Evolutionary conservation across 2,113 vertebrate species (phyloP).

Genomic region (Tursiops truncatus): DNA sequence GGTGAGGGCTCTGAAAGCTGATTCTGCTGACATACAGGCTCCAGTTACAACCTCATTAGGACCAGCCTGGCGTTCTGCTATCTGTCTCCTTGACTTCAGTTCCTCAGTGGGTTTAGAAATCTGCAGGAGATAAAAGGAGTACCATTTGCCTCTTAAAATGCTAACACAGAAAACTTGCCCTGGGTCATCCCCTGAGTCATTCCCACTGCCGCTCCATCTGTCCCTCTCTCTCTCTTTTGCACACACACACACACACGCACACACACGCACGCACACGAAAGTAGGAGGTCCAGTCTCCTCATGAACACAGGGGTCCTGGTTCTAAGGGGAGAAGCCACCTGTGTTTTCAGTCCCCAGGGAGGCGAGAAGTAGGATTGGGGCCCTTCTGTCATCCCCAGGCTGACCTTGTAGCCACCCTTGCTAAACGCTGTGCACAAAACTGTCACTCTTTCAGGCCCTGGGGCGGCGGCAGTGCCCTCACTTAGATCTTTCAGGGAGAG

Average conservation of each 20-base stretch:
- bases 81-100: too few species aligned
- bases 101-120: not conserved
- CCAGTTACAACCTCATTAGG: not conserved
- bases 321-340: not conserved
- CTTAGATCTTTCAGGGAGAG: too few species aligned
- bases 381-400: not conserved
- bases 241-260: too few species aligned
- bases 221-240: not conserved
- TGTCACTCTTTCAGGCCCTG: too few species aligned
- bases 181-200: not conserved
- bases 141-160: not conserved
- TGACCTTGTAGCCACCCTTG: not conserved
- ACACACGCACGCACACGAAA: not conserved
- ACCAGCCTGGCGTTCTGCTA: not conserved
- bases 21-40: not conserved
- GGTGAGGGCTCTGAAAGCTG: not conserved
- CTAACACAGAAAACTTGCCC: not conserved
- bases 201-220: too few species aligned
- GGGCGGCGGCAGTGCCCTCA: not conserved
- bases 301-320: not conserved
- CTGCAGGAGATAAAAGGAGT: not conserved
- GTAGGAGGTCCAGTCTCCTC: not conserved
- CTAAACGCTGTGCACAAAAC: not conserved
- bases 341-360: not conserved
- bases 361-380: not conserved